Percentiles rank a stretch among this genome's conserved stretches.
These are phyloP conservation scores for Drosophila mulleri DNA, from an alignment of 2,888 invertebrate species.

Conservation along the genomic window DNA sequence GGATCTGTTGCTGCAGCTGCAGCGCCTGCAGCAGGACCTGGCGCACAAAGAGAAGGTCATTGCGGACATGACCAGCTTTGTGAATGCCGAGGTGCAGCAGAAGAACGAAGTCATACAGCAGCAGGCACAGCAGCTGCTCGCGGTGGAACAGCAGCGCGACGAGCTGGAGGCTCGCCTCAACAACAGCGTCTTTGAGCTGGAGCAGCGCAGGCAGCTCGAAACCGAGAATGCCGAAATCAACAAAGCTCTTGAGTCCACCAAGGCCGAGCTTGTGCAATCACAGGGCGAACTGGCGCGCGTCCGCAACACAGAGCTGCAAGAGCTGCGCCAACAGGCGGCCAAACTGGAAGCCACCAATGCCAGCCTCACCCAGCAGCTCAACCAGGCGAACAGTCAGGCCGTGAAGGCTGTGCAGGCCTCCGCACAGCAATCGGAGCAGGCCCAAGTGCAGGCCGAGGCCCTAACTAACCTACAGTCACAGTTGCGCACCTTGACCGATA, in stretches of 20 bases:
- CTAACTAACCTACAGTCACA: slow-evolving; percentile 61
- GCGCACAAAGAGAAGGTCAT: slow-evolving; percentile 82
- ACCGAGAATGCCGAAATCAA: slow-evolving; percentile 81
- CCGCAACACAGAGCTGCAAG: slow-evolving; percentile 69
- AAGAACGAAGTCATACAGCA: slow-evolving; percentile 83
- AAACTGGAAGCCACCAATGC: slow-evolving; percentile 65
- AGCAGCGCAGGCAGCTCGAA: slow-evolving; percentile 81
- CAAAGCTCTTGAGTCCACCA: slow-evolving; percentile 83
- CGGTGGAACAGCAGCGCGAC: slow-evolving; percentile 82
- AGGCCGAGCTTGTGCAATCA: slow-evolving; percentile 74
- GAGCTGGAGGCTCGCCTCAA: slow-evolving; percentile 82
- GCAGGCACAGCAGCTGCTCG: slow-evolving; percentile 77
- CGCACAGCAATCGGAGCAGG: slow-evolving; percentile 77
- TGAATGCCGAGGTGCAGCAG: slow-evolving; percentile 81
- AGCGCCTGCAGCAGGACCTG: slow-evolving; percentile 82
- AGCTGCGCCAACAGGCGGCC: slow-evolving; percentile 69
- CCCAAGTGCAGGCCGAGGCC: slow-evolving; percentile 63
- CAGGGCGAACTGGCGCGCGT: slow-evolving; percentile 73
- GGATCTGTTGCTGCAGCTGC: slow-evolving; percentile 82
- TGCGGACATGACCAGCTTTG: slow-evolving; percentile 79
- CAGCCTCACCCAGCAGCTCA: slow-evolving; percentile 71
- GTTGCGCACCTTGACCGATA: slow-evolving; percentile 48
- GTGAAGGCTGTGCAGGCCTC: slow-evolving; percentile 74
- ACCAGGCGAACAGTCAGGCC: slow-evolving; percentile 67
- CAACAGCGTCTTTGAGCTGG: slow-evolving; percentile 82